Conservation (phyloP, 2,113 vertebrate genomes). For the Pao palembangensis region DNA sequence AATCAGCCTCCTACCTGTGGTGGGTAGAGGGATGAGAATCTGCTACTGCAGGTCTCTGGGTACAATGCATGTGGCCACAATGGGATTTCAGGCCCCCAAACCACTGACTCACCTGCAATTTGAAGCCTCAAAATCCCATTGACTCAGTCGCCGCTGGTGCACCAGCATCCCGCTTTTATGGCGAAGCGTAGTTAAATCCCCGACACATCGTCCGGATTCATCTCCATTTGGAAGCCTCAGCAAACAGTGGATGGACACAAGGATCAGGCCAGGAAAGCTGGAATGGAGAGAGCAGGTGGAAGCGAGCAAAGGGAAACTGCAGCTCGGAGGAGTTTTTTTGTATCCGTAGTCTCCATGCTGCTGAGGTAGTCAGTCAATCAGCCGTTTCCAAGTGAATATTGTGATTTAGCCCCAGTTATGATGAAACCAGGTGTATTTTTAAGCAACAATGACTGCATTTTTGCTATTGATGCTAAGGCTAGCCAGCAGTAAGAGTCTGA, state of each 20-base stretch:
- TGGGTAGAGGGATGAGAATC: conserved; percentile 55
- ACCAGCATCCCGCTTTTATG: conserved; percentile 44
- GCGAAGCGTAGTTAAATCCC: conserved; percentile 55
- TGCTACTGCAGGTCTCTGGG: conserved; percentile 55
- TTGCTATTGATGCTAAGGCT: conserved; percentile 11
- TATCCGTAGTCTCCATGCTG: conserved; percentile 45
- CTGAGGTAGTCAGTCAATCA: conserved; percentile 55
- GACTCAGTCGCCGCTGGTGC: conserved; percentile 46
- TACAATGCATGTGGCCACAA: conserved; percentile 56
- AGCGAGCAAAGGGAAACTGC: conserved; percentile 52
- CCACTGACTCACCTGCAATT: conserved; percentile 62
- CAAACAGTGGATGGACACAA: conserved; percentile 61
- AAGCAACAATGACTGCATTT: too few species aligned
- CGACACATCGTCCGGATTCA: conserved; percentile 60
- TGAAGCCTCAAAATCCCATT: conserved; percentile 61
- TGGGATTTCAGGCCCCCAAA: conserved; percentile 62
- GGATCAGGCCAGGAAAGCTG: conserved; percentile 50
- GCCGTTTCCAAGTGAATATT: conserved; percentile 32
- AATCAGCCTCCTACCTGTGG: conserved; percentile 47
- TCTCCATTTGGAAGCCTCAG: conserved; percentile 63
- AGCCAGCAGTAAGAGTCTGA: conserved; percentile 17
- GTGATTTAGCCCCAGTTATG: conserved; percentile 45
- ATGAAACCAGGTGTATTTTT: too few species aligned
- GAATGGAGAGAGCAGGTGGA: conserved; percentile 1
- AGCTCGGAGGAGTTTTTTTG: conserved; percentile 19